Conservation (phyloP, 2,113 vertebrate species). For the Dasypus novemcinctus region DNA sequence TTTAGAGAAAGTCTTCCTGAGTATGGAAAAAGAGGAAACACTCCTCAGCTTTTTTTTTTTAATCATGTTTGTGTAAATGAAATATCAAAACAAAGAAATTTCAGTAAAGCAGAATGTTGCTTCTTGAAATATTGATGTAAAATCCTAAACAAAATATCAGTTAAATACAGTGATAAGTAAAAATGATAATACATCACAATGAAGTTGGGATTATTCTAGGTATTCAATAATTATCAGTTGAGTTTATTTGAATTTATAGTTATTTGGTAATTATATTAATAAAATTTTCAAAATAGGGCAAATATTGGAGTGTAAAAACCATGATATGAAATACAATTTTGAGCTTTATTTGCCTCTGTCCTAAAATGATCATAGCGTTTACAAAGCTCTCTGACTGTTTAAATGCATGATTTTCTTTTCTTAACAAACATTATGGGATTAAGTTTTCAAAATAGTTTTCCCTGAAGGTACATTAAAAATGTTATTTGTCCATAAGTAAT, state of each 20-base stretch:
- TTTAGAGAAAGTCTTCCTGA: not conserved
- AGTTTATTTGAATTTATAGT: not conserved
- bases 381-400: not conserved
- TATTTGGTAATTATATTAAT: not conserved
- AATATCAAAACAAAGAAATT: conserved; percentile 1
- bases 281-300: not conserved
- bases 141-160: not conserved
- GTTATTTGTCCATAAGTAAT: conserved; percentile 7
- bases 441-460: conserved; percentile 55
- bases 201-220: not conserved
- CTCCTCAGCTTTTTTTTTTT: not conserved
- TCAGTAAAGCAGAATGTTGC: not conserved
- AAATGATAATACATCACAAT: not conserved
- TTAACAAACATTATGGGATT: not conserved
- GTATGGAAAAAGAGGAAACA: not conserved
- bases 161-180: not conserved
- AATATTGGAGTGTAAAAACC: not conserved
- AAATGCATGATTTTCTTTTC: not conserved
- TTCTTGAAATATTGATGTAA: not conserved
- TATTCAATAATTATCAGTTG: not conserved
- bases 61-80: not conserved
- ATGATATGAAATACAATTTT: not conserved
- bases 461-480: conserved; percentile 20
- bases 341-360: not conserved
- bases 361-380: not conserved